These are phyloP conservation scores for Pyrrhia umbra DNA, from an alignment of 2,888 invertebrate genomes.

Conservation along the genomic window DNA sequence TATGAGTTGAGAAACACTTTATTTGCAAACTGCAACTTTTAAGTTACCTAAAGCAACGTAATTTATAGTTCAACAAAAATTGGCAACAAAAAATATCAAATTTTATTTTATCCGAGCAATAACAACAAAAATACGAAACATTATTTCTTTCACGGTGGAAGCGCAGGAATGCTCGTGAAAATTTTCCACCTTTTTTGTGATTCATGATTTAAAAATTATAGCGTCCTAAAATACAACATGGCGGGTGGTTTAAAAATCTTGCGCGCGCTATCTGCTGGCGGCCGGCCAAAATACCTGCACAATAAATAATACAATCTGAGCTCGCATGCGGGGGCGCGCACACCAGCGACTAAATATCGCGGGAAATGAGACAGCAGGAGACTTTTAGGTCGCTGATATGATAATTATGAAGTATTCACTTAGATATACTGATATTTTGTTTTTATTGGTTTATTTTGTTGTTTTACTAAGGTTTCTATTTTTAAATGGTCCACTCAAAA, in stretches of 20 bases:
- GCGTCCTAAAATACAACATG: conserved; percentile 81
- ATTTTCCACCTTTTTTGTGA: conserved; percentile 79
- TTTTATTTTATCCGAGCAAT: conserved; percentile 42
- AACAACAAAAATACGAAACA: conserved; percentile 57
- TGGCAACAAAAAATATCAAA: conserved; percentile 50
- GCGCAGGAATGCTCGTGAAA: conserved; percentile 66
- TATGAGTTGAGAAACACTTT: neutral
- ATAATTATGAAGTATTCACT: too few species aligned
- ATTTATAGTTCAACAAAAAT: conserved; percentile 47
- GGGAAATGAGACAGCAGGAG: neutral
- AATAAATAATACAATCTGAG: conserved; percentile 86
- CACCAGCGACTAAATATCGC: conserved; percentile 55
- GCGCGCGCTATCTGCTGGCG: conserved; percentile 84
- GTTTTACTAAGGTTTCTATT: too few species aligned
- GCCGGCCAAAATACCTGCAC: conserved; percentile 87
- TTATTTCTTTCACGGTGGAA: conserved; percentile 61
- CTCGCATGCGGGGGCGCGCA: conserved; percentile 54
- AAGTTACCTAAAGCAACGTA: conserved; percentile 32
- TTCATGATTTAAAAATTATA: conserved; percentile 86
- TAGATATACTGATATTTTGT: too few species aligned
- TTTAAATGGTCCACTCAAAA: too few species aligned
- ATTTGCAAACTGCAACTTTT: conserved; percentile 1
- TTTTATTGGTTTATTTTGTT: too few species aligned
- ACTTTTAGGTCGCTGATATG: too few species aligned
- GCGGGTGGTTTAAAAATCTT: conserved; percentile 84